A percentile compares a stretch with the other conserved stretches of the same genome.
These are phyloP conservation scores for Cantharis rustica DNA, from an alignment of 2,888 invertebrate genomes.

Conservation along the genomic window DNA sequence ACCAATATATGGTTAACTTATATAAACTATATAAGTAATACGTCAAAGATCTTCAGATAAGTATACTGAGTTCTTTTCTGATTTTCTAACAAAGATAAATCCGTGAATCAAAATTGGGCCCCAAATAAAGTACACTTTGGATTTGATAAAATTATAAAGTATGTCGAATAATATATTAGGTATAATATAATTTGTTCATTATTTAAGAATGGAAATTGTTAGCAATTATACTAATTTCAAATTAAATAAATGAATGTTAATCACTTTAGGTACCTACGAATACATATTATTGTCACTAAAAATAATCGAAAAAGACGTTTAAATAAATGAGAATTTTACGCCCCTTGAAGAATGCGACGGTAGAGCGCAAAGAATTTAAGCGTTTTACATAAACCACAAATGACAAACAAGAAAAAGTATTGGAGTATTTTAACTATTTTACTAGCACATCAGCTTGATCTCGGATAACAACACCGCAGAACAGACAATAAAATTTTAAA, in stretches of 20 bases:
- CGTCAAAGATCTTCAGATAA: too few relatives aligned
- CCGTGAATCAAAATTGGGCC: too few relatives aligned
- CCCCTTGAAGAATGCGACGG: slow-evolving; percentile 33
- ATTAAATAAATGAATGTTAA: slow-evolving; percentile 7
- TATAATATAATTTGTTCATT: neutral
- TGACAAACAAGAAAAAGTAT: slow-evolving; percentile 24
- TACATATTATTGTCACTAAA: slow-evolving; percentile 15
- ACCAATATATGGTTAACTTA: too few relatives aligned
- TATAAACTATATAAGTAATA: too few relatives aligned
- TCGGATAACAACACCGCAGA: slow-evolving; percentile 18
- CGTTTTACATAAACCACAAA: slow-evolving; percentile 29
- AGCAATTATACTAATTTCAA: slow-evolving; percentile 10
- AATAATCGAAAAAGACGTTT: neutral
- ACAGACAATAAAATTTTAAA: slow-evolving; percentile 29
- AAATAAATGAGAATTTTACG: slow-evolving; percentile 33
- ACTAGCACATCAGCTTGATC: slow-evolving; percentile 19
- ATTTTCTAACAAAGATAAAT: too few relatives aligned
- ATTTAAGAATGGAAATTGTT: neutral
- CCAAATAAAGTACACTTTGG: too few relatives aligned
- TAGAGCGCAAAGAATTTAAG: slow-evolving; percentile 33
- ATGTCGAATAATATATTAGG: neutral
- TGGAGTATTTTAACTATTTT: slow-evolving; percentile 23
- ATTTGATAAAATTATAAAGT: neutral
- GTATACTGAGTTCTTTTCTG: too few relatives aligned
- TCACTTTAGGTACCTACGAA: neutral